Conservation (phyloP, 2,113 vertebrate genomes). For the Ptilorrhoa leucosticta region DNA sequence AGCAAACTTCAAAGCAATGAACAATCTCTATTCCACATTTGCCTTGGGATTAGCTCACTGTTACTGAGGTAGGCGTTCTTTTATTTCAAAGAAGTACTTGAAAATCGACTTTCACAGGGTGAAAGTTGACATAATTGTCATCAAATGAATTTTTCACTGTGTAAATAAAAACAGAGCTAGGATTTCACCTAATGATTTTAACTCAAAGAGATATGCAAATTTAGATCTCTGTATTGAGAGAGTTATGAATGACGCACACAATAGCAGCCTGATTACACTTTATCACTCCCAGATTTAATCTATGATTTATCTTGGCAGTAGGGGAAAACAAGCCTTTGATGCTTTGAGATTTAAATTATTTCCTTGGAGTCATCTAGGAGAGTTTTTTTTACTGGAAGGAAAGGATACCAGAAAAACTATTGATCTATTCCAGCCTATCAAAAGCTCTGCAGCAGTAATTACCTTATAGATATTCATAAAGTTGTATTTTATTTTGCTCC, state of each 20-base stretch:
- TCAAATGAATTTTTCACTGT: not conserved
- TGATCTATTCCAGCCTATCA: not conserved
- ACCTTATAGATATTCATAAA: not conserved
- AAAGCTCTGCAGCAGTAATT: not conserved
- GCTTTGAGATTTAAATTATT: constrained; percentile 54
- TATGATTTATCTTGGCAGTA: constrained; percentile 2
- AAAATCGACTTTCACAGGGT: not conserved
- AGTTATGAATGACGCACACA: not conserved
- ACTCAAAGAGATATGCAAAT: constrained; percentile 1
- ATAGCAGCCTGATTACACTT: not conserved
- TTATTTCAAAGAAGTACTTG: not conserved
- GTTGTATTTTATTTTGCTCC: not conserved
- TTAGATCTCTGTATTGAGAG: not conserved
- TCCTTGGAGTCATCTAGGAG: not conserved
- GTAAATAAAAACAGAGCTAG: not conserved
- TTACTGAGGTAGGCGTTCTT: not conserved
- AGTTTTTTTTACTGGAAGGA: constrained; percentile 14
- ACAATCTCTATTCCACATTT: not conserved
- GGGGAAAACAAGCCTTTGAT: constrained; percentile 14
- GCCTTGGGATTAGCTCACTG: not conserved
- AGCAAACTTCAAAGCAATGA: not conserved
- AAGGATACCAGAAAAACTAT: not conserved
- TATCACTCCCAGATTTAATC: constrained; percentile 41
- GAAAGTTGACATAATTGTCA: not conserved
- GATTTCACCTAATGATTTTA: not conserved